Evolutionary conservation across 2,888 invertebrate genomes (phyloP).

Genomic region (Plusia festucae): DNA sequence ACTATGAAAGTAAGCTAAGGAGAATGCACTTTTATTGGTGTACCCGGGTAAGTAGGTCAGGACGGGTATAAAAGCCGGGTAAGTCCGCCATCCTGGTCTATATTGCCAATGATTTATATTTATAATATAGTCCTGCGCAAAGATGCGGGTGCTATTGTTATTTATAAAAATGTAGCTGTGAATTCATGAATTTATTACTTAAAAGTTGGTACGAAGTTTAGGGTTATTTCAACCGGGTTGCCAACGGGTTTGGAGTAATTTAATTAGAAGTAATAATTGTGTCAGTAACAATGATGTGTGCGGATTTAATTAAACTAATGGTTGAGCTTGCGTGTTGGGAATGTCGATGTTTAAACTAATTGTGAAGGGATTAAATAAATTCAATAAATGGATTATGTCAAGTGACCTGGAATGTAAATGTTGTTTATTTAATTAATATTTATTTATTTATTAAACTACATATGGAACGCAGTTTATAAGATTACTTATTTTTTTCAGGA

Average conservation of each 20-base stretch:
- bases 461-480: too few relatives aligned
- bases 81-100: constrained; percentile 54
- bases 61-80: constrained; percentile 60
- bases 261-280: constrained; percentile 7
- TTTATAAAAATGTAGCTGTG: constrained; percentile 28
- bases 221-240: constrained; percentile 10
- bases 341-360: neutral
- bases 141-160: constrained; percentile 52
- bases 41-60: constrained; percentile 62
- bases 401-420: neutral
- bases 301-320: constrained; percentile 7
- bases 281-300: constrained; percentile 6
- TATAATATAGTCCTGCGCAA: constrained; percentile 60
- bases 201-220: constrained; percentile 15
- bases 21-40: constrained; percentile 66
- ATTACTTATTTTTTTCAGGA: too few relatives aligned
- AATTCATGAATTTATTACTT: constrained; percentile 12
- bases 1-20: constrained; percentile 52
- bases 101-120: constrained; percentile 68
- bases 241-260: neutral
- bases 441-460: too few relatives aligned
- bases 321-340: neutral
- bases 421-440: too few relatives aligned
- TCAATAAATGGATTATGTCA: neutral
- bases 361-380: neutral